A percentile compares a stretch with the other conserved stretches of the same genome.
Conservation (phyloP, 2,797 vertebrate genomes). For the Syndactyla subalaris region DNA sequence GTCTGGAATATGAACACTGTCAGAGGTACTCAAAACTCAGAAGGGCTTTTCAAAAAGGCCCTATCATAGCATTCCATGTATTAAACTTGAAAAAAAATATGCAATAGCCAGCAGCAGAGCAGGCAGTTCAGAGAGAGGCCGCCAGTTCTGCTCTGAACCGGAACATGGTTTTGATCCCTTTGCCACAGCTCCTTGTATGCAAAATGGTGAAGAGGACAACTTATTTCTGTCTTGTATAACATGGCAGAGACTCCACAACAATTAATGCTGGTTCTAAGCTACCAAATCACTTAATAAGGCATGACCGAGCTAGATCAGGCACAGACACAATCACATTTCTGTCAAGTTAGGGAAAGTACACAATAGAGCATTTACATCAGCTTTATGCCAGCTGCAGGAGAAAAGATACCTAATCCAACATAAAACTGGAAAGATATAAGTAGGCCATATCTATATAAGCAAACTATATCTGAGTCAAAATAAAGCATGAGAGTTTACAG, state of each 20-base stretch:
- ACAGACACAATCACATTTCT: background rate
- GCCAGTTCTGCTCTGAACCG: background rate
- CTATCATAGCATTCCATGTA: fast-evolving
- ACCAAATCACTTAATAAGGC: background rate
- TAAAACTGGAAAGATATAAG: background rate
- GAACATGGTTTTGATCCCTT: background rate
- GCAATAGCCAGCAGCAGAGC: background rate
- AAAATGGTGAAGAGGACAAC: background rate
- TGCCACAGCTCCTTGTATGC: background rate
- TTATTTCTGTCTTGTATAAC: background rate
- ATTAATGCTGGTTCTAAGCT: background rate
- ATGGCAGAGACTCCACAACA: background rate
- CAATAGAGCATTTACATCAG: background rate
- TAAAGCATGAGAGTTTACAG: background rate
- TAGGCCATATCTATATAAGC: background rate
- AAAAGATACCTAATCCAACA: slow-evolving; percentile 6
- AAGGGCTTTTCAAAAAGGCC: background rate
- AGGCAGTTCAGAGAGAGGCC: background rate
- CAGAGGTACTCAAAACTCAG: background rate
- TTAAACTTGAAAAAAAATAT: background rate
- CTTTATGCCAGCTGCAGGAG: background rate
- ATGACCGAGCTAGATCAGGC: slow-evolving; percentile 27
- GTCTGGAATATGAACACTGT: background rate
- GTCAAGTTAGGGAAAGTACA: background rate
- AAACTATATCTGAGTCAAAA: background rate